Percentiles rank a stretch among this genome's conserved stretches.
Evolutionary conservation across 2,797 vertebrate genomes (phyloP).

Genomic region (Urosaurus nigricauda): DNA sequence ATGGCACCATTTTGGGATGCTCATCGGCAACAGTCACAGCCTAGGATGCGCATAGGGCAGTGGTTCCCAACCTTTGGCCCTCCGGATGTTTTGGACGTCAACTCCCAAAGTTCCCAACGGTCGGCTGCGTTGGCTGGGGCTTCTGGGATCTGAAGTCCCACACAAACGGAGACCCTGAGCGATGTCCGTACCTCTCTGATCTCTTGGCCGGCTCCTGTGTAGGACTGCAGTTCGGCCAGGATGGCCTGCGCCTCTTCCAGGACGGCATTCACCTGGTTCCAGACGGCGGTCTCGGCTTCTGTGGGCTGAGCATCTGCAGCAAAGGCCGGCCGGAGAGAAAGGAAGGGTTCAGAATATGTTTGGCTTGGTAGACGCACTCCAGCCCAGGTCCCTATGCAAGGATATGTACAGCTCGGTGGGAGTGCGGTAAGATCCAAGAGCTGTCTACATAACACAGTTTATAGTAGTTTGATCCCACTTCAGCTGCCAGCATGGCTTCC

Average conservation of each 20-base stretch:
- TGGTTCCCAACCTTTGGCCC: rapidly evolving
- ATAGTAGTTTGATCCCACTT: too few species aligned
- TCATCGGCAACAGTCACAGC: too few species aligned
- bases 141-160: too few species aligned
- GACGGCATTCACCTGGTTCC: conserved; percentile 94
- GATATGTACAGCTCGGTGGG: background rate
- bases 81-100: too few species aligned
- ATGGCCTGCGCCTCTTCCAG: conserved; percentile 92
- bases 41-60: background rate
- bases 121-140: too few species aligned
- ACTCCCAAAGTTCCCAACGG: too few species aligned
- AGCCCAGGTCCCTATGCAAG: background rate
- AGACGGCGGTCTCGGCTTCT: conserved; percentile 92
- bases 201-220: conserved; percentile 92
- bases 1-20: too few species aligned
- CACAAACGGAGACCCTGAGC: too few species aligned
- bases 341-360: conserved; percentile 54
- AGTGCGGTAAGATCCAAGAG: background rate
- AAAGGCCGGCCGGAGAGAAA: conserved; percentile 65
- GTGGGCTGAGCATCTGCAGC: conserved; percentile 91
- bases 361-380: background rate
- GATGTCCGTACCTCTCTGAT: conserved; percentile 88
- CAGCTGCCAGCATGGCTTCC: too few species aligned
- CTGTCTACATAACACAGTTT: too few species aligned
- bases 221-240: conserved; percentile 92